Evolutionary conservation across 2,113 vertebrate genomes (phyloP).

Genomic region (Oreotragus oreotragus): DNA sequence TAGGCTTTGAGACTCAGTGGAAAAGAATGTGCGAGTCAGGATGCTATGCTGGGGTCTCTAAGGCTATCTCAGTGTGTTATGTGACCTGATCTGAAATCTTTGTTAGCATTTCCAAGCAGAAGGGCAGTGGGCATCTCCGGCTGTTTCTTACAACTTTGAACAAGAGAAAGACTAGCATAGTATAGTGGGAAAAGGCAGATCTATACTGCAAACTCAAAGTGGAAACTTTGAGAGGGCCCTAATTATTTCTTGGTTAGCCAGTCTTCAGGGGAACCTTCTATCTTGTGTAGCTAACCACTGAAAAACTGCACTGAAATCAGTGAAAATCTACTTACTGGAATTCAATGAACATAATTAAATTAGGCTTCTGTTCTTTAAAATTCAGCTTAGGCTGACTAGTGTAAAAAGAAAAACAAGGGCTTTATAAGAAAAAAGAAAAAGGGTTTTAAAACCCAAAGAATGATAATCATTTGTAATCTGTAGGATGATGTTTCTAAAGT

Average conservation of each 20-base stretch:
- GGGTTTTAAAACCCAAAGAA: background rate
- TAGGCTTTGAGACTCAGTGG: background rate
- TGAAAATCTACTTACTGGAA: constrained; percentile 59
- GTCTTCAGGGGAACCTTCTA: background rate
- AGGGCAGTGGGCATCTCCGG: background rate
- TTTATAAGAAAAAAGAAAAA: background rate
- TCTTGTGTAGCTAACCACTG: background rate
- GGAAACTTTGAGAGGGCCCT: background rate
- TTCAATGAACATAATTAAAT: constrained; percentile 61
- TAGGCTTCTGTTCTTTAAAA: constrained; percentile 13
- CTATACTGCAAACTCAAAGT: background rate
- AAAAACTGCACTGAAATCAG: constrained; percentile 51
- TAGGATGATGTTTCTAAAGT: background rate
- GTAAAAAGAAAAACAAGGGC: background rate
- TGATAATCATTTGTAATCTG: background rate
- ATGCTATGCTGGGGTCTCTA: fast-evolving
- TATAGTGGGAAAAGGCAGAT: background rate
- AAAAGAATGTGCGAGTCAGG: too few species aligned
- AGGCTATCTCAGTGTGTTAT: fast-evolving
- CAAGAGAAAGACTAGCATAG: background rate
- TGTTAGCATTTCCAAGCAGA: background rate
- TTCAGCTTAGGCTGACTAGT: background rate
- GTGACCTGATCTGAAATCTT: background rate
- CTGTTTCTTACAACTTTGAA: background rate
- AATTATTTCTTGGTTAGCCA: background rate